Evolutionary conservation across 2,113 vertebrate genomes (phyloP).

Genomic region (Eretmochelys imbricata): DNA sequence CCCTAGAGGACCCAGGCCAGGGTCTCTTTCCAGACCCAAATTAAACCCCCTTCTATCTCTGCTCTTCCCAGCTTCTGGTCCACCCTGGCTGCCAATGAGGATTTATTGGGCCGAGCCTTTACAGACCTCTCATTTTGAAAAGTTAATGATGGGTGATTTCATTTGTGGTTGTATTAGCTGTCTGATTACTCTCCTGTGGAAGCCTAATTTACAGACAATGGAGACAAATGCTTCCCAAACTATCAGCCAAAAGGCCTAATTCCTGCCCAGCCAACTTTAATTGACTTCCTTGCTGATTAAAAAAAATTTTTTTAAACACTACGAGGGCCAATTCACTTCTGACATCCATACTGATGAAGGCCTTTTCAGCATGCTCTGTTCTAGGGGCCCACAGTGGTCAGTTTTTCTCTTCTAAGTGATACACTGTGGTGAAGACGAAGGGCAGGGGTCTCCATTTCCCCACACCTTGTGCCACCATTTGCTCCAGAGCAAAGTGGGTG

Average conservation of each 20-base stretch:
- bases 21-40: neutral
- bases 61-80: neutral
- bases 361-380: fast-evolving
- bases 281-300: slow-evolving; percentile 23
- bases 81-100: neutral
- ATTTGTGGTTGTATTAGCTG: slow-evolving; percentile 60
- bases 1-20: neutral
- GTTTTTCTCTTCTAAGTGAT: neutral
- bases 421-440: neutral
- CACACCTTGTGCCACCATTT: neutral
- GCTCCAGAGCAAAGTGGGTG: neutral
- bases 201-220: slow-evolving; percentile 67
- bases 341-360: neutral
- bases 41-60: neutral
- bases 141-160: slow-evolving; percentile 60
- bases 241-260: slow-evolving; percentile 65
- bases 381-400: neutral
- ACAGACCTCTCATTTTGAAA: slow-evolving; percentile 38
- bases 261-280: slow-evolving; percentile 56
- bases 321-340: neutral
- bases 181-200: slow-evolving; percentile 72
- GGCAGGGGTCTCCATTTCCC: neutral
- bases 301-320: neutral
- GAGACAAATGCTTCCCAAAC: slow-evolving; percentile 73
- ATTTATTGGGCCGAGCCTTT: neutral